Base-by-base conservation (phyloP, 2,113 vertebrate genomes). In the Mesembrinibis cayennensis region DNA sequence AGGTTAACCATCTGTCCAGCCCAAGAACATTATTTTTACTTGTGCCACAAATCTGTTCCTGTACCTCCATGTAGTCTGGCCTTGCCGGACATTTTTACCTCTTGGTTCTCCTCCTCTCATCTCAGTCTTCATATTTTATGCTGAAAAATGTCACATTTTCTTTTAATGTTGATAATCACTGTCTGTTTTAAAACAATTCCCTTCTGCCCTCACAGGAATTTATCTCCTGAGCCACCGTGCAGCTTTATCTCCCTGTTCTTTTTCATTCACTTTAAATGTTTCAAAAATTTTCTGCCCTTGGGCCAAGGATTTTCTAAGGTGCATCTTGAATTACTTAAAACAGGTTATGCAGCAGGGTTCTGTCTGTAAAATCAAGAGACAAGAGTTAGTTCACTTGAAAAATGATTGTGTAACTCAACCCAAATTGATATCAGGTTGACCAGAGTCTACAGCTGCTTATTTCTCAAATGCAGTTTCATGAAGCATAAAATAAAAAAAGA, bases 291-390 rank as follows among this genome's bases (percentile, higher is more conserved):
- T 93, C 29, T 92, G 90, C 87, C 90, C 47, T 90, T 71, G 36
- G 62, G 86, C 52, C 47, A 71, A 76, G 34, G 29, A 94, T 82
- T 91, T 91, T 89, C 53, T 85, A 27, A 83, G 36, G 55, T 90
- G 86, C 72, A 69, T 83, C 86, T 74, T 78, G 72, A 97, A 81
- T 78, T 86, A 61, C 85, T 94, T 95, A 74, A 67, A 95, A 78
- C 0, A 0, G 55, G 38, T 82, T 96, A 44, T 83, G 38, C 63
- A 86, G 62, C 29, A 83, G 32, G 8, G 8, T 59, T 90, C 59
- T 66, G 26, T 56, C 50, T 91, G 61, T 52, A 87, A 95, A 92
- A 73, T 53, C 18, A 73, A 47, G 32, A 82, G 34, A 89, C 3
- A 36, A 67, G 47, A 59, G 10, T 55, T 63, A 70, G 55, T 82